Conservation (phyloP, 2,888 invertebrate species). For the Anoplius nigerrimus region DNA sequence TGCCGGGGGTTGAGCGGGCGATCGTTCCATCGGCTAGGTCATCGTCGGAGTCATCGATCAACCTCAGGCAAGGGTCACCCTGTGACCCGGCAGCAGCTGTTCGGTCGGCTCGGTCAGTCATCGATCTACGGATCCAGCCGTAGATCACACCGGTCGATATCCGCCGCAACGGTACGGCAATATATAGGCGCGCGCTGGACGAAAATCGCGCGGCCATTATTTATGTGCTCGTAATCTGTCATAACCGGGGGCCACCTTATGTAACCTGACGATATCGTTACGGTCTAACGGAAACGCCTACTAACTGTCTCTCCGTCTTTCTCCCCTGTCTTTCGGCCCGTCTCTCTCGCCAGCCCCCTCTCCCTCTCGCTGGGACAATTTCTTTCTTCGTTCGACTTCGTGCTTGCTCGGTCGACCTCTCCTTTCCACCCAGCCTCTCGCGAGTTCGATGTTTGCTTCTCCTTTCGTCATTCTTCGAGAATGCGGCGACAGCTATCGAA, state of each 20-base stretch:
- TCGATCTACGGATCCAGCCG: slow-evolving; percentile 68
- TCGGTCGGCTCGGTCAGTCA: slow-evolving; percentile 66
- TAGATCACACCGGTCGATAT: slow-evolving; percentile 65
- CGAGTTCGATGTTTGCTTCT: not conserved
- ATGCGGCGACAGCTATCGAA: slow-evolving; percentile 47
- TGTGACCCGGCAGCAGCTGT: slow-evolving; percentile 70
- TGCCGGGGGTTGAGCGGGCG: slow-evolving; percentile 23
- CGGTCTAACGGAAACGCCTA: slow-evolving; percentile 57
- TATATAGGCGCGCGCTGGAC: slow-evolving; percentile 20
- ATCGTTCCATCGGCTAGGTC: slow-evolving; percentile 59
- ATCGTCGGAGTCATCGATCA: slow-evolving; percentile 71
- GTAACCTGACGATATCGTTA: slow-evolving; percentile 65
- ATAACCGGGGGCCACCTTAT: slow-evolving; percentile 54
- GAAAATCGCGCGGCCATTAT: slow-evolving; percentile 56
- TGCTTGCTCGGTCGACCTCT: not conserved
- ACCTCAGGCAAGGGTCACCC: slow-evolving; percentile 64
- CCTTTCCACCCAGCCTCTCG: not conserved
- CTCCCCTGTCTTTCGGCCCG: slow-evolving; percentile 15
- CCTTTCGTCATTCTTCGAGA: not conserved
- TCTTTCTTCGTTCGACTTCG: slow-evolving; percentile 4
- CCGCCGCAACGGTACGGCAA: slow-evolving; percentile 23
- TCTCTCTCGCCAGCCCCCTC: slow-evolving; percentile 17
- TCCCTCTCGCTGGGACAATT: slow-evolving; percentile 4
- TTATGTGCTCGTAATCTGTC: slow-evolving; percentile 61
- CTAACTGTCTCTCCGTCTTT: slow-evolving; percentile 20